Percentiles rank a stretch among this genome's conserved stretches.
phyloP scores from a whole-genome alignment of 2,888 invertebrate species.

The Megaustenia siamemsis region DNA sequence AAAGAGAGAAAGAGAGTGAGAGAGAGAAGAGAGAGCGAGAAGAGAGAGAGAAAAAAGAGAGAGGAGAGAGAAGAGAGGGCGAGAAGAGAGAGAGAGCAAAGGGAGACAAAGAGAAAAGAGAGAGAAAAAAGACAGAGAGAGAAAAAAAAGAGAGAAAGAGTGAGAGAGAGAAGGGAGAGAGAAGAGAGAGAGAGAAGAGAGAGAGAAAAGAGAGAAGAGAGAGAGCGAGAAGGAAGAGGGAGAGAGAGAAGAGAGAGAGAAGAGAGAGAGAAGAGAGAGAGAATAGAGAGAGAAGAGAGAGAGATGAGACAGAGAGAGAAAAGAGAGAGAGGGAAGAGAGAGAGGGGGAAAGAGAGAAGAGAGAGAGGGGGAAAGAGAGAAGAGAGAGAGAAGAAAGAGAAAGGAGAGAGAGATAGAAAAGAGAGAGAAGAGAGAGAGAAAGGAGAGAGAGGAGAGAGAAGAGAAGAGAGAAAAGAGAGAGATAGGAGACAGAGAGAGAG shows the following conservation, averaged over 20 bases:
- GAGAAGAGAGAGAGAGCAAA: too few species aligned
- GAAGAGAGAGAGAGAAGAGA: conserved; percentile 7
- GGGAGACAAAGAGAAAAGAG: too few species aligned
- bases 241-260: conserved; percentile 13
- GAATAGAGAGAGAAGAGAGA: background rate
- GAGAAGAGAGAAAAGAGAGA: background rate
- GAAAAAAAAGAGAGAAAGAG: too few species aligned
- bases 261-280: conserved; percentile 1
- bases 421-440: background rate
- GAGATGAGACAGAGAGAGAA: background rate
- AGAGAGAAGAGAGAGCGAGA: background rate
- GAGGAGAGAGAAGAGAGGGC: too few species aligned
- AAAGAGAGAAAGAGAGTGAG: conserved; percentile 2
- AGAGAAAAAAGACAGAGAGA: too few species aligned
- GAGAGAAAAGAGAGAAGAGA: too few species aligned
- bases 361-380: background rate
- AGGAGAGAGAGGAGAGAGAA: background rate
- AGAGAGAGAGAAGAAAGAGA: background rate
- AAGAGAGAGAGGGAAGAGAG: background rate
- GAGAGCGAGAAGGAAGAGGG: too few species aligned
- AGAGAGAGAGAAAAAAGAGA: too few species aligned
- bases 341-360: background rate
- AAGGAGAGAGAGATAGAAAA: background rate
- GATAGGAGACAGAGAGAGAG: background rate
- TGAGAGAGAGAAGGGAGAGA: too few species aligned